phyloP scores from a whole-genome alignment of 2,888 invertebrate genomes.

The Perithous albicinctus region DNA sequence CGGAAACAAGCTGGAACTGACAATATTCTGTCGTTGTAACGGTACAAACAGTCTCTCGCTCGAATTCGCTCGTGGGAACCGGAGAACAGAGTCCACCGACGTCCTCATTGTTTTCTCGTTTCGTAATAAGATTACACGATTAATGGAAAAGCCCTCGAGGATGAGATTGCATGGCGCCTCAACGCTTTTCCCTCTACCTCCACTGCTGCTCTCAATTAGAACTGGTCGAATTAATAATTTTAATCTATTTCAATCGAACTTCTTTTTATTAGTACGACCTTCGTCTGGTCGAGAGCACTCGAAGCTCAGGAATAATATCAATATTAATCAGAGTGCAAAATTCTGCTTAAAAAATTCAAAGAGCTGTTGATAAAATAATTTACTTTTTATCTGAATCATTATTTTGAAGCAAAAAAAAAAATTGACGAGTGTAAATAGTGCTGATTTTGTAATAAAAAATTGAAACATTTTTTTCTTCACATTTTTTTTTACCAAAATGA shows the following conservation, averaged over 20 bases:
- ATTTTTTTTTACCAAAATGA: no score
- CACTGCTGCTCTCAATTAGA: background rate
- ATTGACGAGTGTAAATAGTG: no score
- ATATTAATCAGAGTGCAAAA: no score
- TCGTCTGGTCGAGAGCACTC: background rate
- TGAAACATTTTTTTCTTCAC: no score
- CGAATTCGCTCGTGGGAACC: conserved; percentile 72
- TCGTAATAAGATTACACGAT: conserved; percentile 53
- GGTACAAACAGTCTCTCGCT: conserved; percentile 66
- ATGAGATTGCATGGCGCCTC: conserved; percentile 15
- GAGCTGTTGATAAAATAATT: no score
- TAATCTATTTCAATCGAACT: background rate
- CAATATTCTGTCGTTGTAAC: conserved; percentile 61
- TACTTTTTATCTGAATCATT: no score
- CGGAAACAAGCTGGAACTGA: conserved; percentile 39
- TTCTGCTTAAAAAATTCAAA: no score
- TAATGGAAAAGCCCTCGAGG: conserved; percentile 40
- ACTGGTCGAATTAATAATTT: background rate
- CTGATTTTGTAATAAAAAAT: no score
- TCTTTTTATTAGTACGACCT: background rate
- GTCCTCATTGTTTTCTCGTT: conserved; percentile 40
- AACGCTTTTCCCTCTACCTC: conserved; percentile 9
- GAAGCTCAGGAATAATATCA: no score
- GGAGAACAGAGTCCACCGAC: conserved; percentile 48
- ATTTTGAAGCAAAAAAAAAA: no score